Evolutionary conservation across 1,140 invertebrate species (phyloP).

Genomic region (Pemphigus obesinymphae): DNA sequence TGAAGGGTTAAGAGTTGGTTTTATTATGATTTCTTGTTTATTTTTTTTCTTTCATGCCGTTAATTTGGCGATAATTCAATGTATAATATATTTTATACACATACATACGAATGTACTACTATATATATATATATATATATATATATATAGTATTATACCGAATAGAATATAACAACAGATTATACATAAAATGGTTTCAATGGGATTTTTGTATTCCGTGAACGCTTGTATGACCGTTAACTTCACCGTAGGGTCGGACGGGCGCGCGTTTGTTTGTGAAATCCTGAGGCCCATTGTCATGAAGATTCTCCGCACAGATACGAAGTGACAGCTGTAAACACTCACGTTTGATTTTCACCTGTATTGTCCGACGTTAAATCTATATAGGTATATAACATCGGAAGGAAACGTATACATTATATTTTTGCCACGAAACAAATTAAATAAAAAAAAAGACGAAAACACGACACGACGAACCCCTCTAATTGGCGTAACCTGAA

Average conservation of each 20-base stretch:
- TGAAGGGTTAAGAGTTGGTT: too few relatives aligned
- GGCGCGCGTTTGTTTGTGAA: neutral
- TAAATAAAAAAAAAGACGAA: constrained; percentile 17
- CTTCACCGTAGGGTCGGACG: neutral
- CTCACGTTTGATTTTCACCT: constrained; percentile 28
- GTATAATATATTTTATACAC: too few relatives aligned
- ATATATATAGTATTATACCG: too few relatives aligned
- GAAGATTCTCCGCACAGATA: constrained; percentile 30
- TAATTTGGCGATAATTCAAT: too few relatives aligned
- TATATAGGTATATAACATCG: too few relatives aligned
- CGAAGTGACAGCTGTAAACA: neutral
- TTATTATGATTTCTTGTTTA: too few relatives aligned
- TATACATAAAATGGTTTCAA: neutral
- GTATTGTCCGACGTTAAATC: constrained; percentile 21
- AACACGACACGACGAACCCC: neutral
- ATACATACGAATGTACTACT: too few relatives aligned
- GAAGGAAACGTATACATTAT: neutral
- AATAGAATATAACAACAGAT: neutral
- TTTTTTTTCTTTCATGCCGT: too few relatives aligned
- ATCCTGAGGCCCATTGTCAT: constrained; percentile 20
- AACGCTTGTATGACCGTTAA: neutral
- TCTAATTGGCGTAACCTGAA: constrained; percentile 41
- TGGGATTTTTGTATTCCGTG: neutral
- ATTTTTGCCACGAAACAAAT: constrained; percentile 19
- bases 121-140: too few relatives aligned